These are phyloP conservation scores for Myiothlypis coronata DNA, from an alignment of 2,797 vertebrate species.

Conservation along the genomic window DNA sequence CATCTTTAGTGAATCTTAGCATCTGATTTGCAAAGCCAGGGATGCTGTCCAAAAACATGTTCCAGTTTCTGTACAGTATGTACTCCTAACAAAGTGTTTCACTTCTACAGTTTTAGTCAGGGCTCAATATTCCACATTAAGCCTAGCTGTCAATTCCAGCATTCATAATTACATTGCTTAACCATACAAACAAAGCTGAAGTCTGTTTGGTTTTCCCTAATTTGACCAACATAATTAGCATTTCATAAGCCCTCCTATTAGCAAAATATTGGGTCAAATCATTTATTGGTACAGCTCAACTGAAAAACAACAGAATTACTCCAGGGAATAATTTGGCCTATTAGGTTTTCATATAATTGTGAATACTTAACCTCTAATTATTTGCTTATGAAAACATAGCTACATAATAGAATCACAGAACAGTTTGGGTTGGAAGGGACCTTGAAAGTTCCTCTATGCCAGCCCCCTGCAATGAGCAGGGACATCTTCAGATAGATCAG, in stretches of 20 bases:
- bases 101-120: conserved; percentile 42
- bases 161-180: conserved; percentile 33
- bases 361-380: neutral
- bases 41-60: conserved; percentile 65
- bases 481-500: neutral
- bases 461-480: neutral
- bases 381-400: neutral
- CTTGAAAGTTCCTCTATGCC: neutral
- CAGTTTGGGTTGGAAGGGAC: neutral
- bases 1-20: conserved; percentile 36
- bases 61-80: conserved; percentile 57
- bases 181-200: conserved; percentile 32
- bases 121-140: conserved; percentile 23
- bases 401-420: neutral
- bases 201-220: conserved; percentile 34
- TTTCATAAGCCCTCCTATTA: conserved; percentile 28
- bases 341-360: conserved; percentile 7
- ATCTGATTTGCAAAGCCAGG: conserved; percentile 53
- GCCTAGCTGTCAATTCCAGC: neutral
- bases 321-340: conserved; percentile 9
- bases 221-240: conserved; percentile 25
- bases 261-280: conserved; percentile 27
- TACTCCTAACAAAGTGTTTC: conserved; percentile 59
- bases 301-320: conserved; percentile 13
- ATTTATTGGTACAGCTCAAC: neutral